phyloP scores from a whole-genome alignment of 1,140 invertebrate genomes.

The Cheumatopsyche charites region DNA sequence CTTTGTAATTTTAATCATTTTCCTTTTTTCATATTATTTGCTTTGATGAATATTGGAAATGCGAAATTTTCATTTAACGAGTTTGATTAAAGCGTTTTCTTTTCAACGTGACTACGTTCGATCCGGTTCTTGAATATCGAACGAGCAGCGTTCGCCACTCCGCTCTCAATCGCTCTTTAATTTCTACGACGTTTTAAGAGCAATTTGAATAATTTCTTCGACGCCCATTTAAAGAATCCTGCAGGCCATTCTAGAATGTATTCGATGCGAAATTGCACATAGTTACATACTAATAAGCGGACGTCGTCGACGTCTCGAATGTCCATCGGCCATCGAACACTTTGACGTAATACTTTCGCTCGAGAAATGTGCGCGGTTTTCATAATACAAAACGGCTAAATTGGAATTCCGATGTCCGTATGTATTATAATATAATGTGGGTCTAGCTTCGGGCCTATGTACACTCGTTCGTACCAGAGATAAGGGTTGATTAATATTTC shows the following conservation, averaged over 20 bases:
- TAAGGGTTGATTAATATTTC: too few species aligned
- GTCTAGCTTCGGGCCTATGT: too few species aligned
- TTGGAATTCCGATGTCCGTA: too few species aligned
- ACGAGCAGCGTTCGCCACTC: background rate
- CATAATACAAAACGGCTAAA: too few species aligned
- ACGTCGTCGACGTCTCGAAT: background rate
- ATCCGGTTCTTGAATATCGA: background rate
- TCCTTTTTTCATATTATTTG: too few species aligned
- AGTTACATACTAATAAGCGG: background rate
- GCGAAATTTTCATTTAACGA: too few species aligned
- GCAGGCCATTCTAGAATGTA: slow-evolving; percentile 1
- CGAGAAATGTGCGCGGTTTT: background rate
- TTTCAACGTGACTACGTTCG: too few species aligned
- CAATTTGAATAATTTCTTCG: slow-evolving; percentile 3
- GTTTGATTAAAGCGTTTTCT: too few species aligned
- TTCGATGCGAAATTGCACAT: slow-evolving; percentile 5
- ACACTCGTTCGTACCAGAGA: too few species aligned
- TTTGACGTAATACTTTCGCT: slow-evolving; percentile 11
- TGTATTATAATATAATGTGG: too few species aligned
- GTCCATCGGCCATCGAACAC: background rate
- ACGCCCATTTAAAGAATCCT: slow-evolving; percentile 6
- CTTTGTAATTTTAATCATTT: too few species aligned
- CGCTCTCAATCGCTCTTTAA: background rate
- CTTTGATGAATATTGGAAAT: too few species aligned
- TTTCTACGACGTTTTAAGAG: background rate